A percentile compares a stretch with the other conserved stretches of the same genome.
These are phyloP conservation scores for Bemisia tabaci DNA, from an alignment of 1,140 invertebrate species.

Conservation along the genomic window DNA sequence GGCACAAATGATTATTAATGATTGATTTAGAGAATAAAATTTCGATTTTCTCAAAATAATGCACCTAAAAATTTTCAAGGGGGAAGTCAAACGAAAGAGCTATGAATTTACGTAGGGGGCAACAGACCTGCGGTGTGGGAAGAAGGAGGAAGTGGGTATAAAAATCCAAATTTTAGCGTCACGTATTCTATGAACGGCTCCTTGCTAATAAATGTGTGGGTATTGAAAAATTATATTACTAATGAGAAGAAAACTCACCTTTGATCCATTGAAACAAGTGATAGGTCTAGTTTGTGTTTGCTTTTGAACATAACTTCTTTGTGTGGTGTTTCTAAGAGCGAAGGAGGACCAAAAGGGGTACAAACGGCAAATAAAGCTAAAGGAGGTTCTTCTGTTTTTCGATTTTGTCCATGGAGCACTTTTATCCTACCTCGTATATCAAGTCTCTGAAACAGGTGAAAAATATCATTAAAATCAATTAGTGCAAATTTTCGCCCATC, in stretches of 20 bases:
- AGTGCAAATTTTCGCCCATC: neutral
- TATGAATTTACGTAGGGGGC: too few relatives aligned
- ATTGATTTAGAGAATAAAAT: too few relatives aligned
- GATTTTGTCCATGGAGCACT: slow-evolving; percentile 88
- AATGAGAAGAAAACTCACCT: slow-evolving; percentile 43
- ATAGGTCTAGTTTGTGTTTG: slow-evolving; percentile 94
- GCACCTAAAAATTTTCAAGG: too few relatives aligned
- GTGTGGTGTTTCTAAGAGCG: slow-evolving; percentile 71
- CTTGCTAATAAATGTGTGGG: too few relatives aligned
- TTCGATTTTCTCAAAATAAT: too few relatives aligned
- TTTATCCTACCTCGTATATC: slow-evolving; percentile 94
- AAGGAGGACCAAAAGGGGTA: slow-evolving; percentile 93
- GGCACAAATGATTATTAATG: too few relatives aligned
- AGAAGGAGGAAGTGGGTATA: too few relatives aligned
- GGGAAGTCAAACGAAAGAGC: too few relatives aligned
- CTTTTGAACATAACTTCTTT: slow-evolving; percentile 98
- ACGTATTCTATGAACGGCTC: too few relatives aligned
- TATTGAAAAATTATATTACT: too few relatives aligned
- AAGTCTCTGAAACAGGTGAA: slow-evolving; percentile 58
- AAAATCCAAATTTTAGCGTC: too few relatives aligned
- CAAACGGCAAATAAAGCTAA: slow-evolving; percentile 92
- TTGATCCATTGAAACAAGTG: slow-evolving; percentile 93
- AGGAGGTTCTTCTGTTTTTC: slow-evolving; percentile 84
- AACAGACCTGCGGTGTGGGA: too few relatives aligned
- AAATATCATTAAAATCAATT: neutral